Evolutionary conservation across 2,113 vertebrate species (phyloP).

Genomic region (Acanthochromis polyacanthus): DNA sequence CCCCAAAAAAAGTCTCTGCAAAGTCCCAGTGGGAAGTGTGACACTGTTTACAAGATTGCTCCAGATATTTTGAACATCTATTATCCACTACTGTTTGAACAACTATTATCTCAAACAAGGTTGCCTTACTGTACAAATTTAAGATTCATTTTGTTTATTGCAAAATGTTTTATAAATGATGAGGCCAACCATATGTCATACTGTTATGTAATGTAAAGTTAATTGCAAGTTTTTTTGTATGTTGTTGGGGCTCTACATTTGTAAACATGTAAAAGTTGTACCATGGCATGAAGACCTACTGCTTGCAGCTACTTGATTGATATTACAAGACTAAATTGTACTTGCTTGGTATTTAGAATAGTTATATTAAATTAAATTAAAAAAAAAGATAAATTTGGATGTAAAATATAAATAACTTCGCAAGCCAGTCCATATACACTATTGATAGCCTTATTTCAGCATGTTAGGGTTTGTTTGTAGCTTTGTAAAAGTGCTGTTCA

Average conservation of each 20-base stretch:
- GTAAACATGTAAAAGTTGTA: neutral
- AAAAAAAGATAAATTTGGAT: neutral
- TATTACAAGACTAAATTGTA: neutral
- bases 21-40: constrained; percentile 61
- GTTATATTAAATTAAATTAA: too few species aligned
- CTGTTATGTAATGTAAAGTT: neutral
- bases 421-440: neutral
- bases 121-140: constrained; percentile 25
- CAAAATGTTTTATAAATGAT: neutral
- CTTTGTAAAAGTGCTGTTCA: neutral
- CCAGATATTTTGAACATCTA: constrained; percentile 51
- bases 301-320: neutral
- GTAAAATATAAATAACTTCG: neutral
- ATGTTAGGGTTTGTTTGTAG: neutral
- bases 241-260: neutral
- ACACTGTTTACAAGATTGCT: constrained; percentile 76
- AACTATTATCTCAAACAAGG: constrained; percentile 59
- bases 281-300: neutral
- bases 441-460: neutral
- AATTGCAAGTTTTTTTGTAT: neutral
- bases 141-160: neutral
- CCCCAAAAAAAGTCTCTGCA: constrained; percentile 57
- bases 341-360: neutral
- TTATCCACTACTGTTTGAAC: constrained; percentile 13
- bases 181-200: neutral